phyloP scores from a whole-genome alignment of 2,113 vertebrate genomes.

The Phyllopteryx taeniolatus region DNA sequence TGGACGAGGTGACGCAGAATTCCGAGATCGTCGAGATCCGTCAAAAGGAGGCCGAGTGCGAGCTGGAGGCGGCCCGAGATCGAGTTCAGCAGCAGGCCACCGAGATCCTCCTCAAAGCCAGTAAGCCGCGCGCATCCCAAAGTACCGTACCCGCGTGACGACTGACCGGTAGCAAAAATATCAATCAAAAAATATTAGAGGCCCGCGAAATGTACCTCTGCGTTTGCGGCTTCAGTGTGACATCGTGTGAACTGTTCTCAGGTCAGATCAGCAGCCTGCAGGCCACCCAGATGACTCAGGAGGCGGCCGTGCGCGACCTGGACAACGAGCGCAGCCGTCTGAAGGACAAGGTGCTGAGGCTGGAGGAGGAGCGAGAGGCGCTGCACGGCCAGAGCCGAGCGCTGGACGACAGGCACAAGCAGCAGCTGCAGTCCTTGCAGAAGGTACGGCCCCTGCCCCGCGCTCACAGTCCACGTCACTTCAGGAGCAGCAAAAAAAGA shows the following conservation, averaged over 20 bases:
- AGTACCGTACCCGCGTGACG: too few relatives aligned
- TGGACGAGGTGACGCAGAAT: constrained; percentile 93
- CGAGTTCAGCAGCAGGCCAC: constrained; percentile 93
- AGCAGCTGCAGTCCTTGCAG: constrained; percentile 87
- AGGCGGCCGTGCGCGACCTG: constrained; percentile 94
- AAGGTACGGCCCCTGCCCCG: constrained; percentile 73
- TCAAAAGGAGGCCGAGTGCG: constrained; percentile 94
- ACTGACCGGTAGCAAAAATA: too few relatives aligned
- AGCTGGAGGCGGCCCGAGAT: constrained; percentile 90
- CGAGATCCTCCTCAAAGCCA: constrained; percentile 96
- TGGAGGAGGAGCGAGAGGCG: constrained; percentile 90
- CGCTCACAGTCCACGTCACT: too few relatives aligned
- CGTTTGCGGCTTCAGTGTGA: background rate
- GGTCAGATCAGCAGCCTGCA: constrained; percentile 98
- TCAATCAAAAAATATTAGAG: too few relatives aligned
- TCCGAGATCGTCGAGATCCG: constrained; percentile 90
- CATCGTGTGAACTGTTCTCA: constrained; percentile 34
- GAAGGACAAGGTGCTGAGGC: constrained; percentile 86
- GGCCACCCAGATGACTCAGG: constrained; percentile 96
- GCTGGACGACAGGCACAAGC: constrained; percentile 87
- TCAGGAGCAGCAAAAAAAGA: too few relatives aligned
- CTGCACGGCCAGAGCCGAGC: constrained; percentile 86
- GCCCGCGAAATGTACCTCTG: background rate
- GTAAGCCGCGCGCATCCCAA: constrained; percentile 69
- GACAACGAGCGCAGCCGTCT: constrained; percentile 92